Conservation (phyloP, 92 coral and sea anemone species). For the Ricordea florida region DNA sequence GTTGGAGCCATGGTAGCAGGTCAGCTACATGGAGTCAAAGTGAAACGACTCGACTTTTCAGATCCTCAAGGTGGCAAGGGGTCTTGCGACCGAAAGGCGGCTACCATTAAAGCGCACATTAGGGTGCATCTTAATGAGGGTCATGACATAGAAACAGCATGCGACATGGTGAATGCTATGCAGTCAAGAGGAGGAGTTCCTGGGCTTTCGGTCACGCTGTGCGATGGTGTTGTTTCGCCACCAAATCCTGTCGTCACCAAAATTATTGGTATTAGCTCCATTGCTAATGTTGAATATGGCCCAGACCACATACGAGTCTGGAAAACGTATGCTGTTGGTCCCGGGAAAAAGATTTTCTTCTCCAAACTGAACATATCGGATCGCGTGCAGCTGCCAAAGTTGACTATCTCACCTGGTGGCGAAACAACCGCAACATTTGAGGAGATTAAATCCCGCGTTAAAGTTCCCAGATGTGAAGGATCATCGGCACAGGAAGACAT, state of each 20-base stretch:
- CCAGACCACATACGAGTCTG: constrained; percentile 37
- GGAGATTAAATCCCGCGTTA: too few relatives aligned
- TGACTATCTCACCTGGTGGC: too few relatives aligned
- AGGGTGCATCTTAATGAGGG: constrained; percentile 62
- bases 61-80: constrained; percentile 86
- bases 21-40: constrained; percentile 33
- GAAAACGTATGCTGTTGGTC: constrained; percentile 60
- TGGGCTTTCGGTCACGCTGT: constrained; percentile 47
- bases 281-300: constrained; percentile 50
- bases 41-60: constrained; percentile 61
- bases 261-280: constrained; percentile 49
- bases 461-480: too few relatives aligned
- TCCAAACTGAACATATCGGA: constrained; percentile 35
- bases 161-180: constrained; percentile 55
- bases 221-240: constrained; percentile 8
- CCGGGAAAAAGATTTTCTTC: constrained; percentile 62
- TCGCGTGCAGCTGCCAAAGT: constrained; percentile 27
- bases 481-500: too few relatives aligned
- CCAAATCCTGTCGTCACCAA: constrained; percentile 41
- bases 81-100: constrained; percentile 67
- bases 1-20: constrained; percentile 53
- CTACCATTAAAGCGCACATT: constrained; percentile 61
- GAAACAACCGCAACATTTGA: too few relatives aligned
- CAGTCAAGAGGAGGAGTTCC: constrained; percentile 64
- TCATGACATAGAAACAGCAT: constrained; percentile 61